phyloP scores from a whole-genome alignment of 2,888 invertebrate genomes.

The Strigamia maritima region DNA sequence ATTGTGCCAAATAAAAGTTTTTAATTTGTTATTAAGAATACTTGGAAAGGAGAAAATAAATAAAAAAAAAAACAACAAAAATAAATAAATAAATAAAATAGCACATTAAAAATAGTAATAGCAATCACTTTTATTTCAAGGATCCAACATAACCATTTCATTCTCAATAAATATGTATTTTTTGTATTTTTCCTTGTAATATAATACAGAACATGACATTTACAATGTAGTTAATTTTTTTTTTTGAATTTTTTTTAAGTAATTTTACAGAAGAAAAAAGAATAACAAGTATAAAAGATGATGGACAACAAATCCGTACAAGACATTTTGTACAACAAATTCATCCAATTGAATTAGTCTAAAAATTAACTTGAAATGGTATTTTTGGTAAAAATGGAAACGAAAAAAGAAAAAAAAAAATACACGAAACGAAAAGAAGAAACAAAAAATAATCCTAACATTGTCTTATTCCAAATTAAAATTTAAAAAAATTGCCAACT shows the following conservation, averaged over 20 bases:
- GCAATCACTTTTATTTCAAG: constrained; percentile 22
- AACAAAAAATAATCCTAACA: background rate
- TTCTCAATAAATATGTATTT: constrained; percentile 27
- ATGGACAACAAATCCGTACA: constrained; percentile 17
- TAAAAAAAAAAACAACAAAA: no score
- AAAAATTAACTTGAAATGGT: background rate
- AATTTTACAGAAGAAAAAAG: background rate
- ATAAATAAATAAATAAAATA: no score
- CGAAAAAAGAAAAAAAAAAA: background rate
- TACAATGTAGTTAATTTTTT: constrained; percentile 21
- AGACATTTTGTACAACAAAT: constrained; percentile 16
- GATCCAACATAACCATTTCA: constrained; percentile 35
- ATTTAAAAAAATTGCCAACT: background rate
- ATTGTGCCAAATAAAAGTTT: constrained; percentile 17
- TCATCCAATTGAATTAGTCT: background rate
- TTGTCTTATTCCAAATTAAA: background rate
- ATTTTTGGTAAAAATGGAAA: background rate
- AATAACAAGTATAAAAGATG: constrained; percentile 29
- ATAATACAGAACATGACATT: constrained; percentile 39
- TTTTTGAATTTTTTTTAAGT: background rate
- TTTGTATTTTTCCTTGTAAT: constrained; percentile 33
- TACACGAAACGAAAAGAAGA: background rate
- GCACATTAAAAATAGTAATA: background rate
- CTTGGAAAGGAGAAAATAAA: background rate
- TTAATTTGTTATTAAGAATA: constrained; percentile 1